A percentile compares a stretch with the other conserved stretches of the same genome.
Conservation (phyloP, 2,888 invertebrate species). For the Drosophila prostipennis region DNA sequence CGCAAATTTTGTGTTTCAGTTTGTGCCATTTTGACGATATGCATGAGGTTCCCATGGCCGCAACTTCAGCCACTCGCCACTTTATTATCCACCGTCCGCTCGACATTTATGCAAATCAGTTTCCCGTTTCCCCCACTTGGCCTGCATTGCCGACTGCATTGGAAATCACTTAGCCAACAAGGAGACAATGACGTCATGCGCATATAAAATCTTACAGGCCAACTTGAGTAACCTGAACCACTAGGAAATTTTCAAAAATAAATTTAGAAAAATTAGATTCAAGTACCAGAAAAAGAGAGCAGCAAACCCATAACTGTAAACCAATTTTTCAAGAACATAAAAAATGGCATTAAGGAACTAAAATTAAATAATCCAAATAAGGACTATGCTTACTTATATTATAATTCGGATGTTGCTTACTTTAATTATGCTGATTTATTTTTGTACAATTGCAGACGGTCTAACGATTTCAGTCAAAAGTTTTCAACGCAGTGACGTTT, state of each 20-base stretch:
- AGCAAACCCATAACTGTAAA: too few relatives aligned
- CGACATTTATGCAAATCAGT: constrained; percentile 65
- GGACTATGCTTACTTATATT: too few relatives aligned
- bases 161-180: constrained; percentile 69
- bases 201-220: constrained; percentile 6
- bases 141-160: constrained; percentile 70
- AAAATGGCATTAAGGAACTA: too few relatives aligned
- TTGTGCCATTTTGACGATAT: constrained; percentile 25
- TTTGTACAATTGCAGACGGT: too few relatives aligned
- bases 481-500: too few relatives aligned
- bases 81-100: constrained; percentile 50
- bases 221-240: not conserved
- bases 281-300: too few relatives aligned
- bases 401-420: too few relatives aligned
- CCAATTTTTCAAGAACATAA: too few relatives aligned
- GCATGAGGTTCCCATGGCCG: constrained; percentile 20
- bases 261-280: too few relatives aligned
- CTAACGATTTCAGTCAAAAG: too few relatives aligned
- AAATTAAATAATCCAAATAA: too few relatives aligned
- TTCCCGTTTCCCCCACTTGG: constrained; percentile 5
- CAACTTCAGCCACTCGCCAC: constrained; percentile 24
- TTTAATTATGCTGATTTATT: too few relatives aligned
- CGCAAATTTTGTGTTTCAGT: constrained; percentile 55
- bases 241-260: not conserved
- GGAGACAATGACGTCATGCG: constrained; percentile 41